Conservation (phyloP, 1,140 invertebrate genomes). For the Drosophila baimaii region DNA sequence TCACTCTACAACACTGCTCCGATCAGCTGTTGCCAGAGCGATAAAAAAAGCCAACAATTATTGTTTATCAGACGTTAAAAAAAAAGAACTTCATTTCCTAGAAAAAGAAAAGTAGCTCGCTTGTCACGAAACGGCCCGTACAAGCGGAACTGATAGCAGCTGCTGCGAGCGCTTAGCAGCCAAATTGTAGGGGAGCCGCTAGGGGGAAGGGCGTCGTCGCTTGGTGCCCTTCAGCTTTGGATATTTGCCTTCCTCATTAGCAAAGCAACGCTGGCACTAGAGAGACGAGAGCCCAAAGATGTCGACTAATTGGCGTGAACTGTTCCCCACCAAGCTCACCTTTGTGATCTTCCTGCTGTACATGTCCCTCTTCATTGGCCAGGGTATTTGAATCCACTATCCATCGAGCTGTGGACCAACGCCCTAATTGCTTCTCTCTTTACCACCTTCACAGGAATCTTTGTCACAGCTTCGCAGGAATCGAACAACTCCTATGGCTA, state of each 20-base stretch:
- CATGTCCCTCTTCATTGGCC: conserved; percentile 92
- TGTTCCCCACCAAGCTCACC: conserved; percentile 92
- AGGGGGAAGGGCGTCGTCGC: neutral
- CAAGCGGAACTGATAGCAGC: conserved; percentile 52
- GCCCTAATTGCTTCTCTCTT: conserved; percentile 13
- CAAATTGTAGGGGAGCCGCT: conserved; percentile 3
- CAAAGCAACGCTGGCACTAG: conserved; percentile 46
- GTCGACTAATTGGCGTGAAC: conserved; percentile 87
- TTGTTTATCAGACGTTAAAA: conserved; percentile 59
- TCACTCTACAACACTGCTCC: no score
- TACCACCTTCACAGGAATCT: conserved; percentile 89
- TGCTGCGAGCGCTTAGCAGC: conserved; percentile 6
- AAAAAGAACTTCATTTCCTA: conserved; percentile 30
- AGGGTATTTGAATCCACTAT: conserved; percentile 86
- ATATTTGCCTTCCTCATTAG: conserved; percentile 13
- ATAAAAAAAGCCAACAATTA: conserved; percentile 45
- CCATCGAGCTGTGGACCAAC: neutral
- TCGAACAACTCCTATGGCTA: conserved; percentile 92
- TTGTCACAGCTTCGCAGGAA: conserved; percentile 95
- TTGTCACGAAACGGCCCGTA: conserved; percentile 30
- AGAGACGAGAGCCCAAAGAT: conserved; percentile 45
- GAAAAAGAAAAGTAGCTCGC: conserved; percentile 24
- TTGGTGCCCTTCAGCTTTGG: conserved; percentile 6
- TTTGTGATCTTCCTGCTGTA: conserved; percentile 92
- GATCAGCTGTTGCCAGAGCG: conserved; percentile 51